Evolutionary conservation across 2,113 vertebrate species (phyloP), one percentile per base, ranked within the genome.

Genomic region (Elephantulus edwardii): DNA sequence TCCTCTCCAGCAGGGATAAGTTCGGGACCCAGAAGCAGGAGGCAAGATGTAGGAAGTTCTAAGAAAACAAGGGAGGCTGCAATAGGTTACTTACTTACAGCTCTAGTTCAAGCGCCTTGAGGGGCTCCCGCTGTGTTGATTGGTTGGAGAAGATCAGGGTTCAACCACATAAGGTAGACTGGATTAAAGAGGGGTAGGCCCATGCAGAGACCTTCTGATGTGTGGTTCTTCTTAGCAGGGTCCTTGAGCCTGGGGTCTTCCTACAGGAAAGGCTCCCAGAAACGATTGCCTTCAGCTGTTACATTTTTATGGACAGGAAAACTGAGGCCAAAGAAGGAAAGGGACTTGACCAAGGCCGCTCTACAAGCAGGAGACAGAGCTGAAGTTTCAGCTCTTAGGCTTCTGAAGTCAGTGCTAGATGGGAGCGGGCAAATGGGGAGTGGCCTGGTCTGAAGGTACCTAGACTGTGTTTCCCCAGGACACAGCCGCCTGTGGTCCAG

Each of bases 151-250:
- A 76, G 38, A 40, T 38, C 40, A 44, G 38, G 1, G 4, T 85
- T 40, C 56, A 62, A 30, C 19, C 5, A 4, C 19, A 8, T n/a
- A 19, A 58, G 19, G n/a, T 38, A 26, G 9, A 42, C 54, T 60
- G n/a, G 58, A 66, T 24, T 33, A n/a, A n/a, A 85, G 22, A 22
- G 78, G 2, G 5, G 1, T 26, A 40, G 14, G 12, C 7, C 79
- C 46, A 13, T 44, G 52, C 44, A 13, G 26, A 68, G 24, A 7
- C 17, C 16, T 1, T 1, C 14, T 30, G 4, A 0, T 2, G 4
- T 48, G 28, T 33, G 33, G 46, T 60, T 86, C 85, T 46, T 54
- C 46, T 10, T 71, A 40, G 17, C 9, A 74, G 16, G 17, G 33
- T 16, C 48, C 26, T 26, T 40, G 42, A 76, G 8, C 10, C 60